phyloP scores from a whole-genome alignment of 2,888 invertebrate species.

The Spodoptera exigua region DNA sequence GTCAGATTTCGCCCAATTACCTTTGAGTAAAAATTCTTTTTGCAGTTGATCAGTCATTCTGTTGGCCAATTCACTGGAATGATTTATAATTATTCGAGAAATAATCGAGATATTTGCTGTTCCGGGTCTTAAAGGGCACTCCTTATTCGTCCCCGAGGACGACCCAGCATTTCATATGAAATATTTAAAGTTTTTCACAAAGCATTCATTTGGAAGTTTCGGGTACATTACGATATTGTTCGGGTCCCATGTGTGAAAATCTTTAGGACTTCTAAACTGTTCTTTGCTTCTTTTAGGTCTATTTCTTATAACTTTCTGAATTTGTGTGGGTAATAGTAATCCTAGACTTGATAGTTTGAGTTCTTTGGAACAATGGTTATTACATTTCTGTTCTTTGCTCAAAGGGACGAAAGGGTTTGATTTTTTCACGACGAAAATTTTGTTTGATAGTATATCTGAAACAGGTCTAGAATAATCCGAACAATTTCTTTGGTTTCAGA shows the following conservation, averaged over 20 bases:
- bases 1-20: too few species aligned
- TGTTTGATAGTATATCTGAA: too few species aligned
- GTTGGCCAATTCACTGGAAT: conserved; percentile 63
- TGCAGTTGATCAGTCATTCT: conserved; percentile 58
- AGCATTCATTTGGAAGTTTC: conserved; percentile 39
- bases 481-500: too few species aligned
- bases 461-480: too few species aligned
- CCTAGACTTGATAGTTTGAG: conserved; percentile 4
- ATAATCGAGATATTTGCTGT: conserved; percentile 61
- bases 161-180: conserved; percentile 55
- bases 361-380: conserved; percentile 10
- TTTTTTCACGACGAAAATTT: too few species aligned
- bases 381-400: neutral
- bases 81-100: conserved; percentile 76
- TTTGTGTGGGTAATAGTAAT: neutral
- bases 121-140: conserved; percentile 57
- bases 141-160: conserved; percentile 62
- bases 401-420: neutral
- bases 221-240: conserved; percentile 15
- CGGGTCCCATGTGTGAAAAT: conserved; percentile 19
- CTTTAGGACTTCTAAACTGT: conserved; percentile 26
- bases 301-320: neutral
- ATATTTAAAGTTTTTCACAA: conserved; percentile 49
- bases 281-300: conserved; percentile 20
- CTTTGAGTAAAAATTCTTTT: conserved; percentile 43